Conservation (phyloP, 2,113 vertebrate genomes). For the Channa maculata region DNA sequence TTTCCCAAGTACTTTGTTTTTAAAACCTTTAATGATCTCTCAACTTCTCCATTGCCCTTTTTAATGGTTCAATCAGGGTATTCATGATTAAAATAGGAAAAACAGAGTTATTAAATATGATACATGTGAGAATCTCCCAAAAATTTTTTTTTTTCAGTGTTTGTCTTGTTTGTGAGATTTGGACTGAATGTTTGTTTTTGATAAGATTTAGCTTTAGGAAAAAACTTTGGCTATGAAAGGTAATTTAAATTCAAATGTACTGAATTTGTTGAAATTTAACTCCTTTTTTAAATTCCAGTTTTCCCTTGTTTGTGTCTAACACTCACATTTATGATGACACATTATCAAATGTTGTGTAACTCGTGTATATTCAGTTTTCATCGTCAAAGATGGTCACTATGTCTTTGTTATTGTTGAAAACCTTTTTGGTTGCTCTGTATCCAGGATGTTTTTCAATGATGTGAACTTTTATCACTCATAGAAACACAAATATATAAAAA, state of each 20-base stretch:
- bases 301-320: slow-evolving; percentile 37
- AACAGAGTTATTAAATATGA: slow-evolving; percentile 15
- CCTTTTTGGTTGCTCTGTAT: slow-evolving; percentile 58
- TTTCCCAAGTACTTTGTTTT: slow-evolving; percentile 45
- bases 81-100: slow-evolving; percentile 65
- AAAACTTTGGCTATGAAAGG: slow-evolving; percentile 27
- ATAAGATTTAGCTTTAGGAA: slow-evolving; percentile 26
- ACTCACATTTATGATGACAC: slow-evolving; percentile 39
- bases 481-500: slow-evolving; percentile 81
- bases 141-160: not conserved
- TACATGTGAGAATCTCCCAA: slow-evolving; percentile 12
- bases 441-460: slow-evolving; percentile 60
- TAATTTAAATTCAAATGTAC: slow-evolving; percentile 33
- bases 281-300: not conserved
- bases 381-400: slow-evolving; percentile 58
- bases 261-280: slow-evolving; percentile 43
- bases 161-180: slow-evolving; percentile 19
- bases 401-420: slow-evolving; percentile 57
- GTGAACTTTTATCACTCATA: slow-evolving; percentile 78
- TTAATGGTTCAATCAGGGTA: slow-evolving; percentile 71
- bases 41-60: slow-evolving; percentile 20
- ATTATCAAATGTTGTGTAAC: slow-evolving; percentile 58
- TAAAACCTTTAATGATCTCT: slow-evolving; percentile 21
- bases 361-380: slow-evolving; percentile 52
- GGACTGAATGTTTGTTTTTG: slow-evolving; percentile 32